Percentiles rank a stretch among this genome's conserved stretches.
These are phyloP conservation scores for Trachelus stipa DNA, from an alignment of 2,888 invertebrate genomes.

Conservation along the genomic window DNA sequence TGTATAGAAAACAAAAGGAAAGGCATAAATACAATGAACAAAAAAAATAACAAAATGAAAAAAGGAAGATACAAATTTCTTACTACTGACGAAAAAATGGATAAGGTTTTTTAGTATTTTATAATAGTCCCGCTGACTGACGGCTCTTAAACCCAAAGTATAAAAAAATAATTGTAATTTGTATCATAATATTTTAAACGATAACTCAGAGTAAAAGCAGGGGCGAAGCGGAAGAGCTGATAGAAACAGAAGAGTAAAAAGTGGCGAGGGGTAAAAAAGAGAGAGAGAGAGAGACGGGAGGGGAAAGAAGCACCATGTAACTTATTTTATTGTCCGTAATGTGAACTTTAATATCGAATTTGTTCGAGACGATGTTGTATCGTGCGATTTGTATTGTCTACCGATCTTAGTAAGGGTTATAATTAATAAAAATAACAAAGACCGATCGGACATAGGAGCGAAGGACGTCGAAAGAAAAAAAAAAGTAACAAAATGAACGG, in stretches of 20 bases:
- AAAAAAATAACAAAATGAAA: conserved; percentile 23
- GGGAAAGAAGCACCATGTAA: conserved; percentile 50
- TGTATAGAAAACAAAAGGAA: conserved; percentile 35
- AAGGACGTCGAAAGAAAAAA: conserved; percentile 25
- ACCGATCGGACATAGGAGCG: conserved; percentile 27
- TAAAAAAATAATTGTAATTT: conserved; percentile 58
- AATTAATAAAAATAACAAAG: conserved; percentile 24
- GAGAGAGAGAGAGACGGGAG: neutral
- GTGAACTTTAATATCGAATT: conserved; percentile 50
- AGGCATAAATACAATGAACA: conserved; percentile 22
- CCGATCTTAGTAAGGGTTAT: conserved; percentile 15
- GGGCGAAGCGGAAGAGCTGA: neutral
- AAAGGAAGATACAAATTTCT: conserved; percentile 33
- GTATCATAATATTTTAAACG: conserved; percentile 57
- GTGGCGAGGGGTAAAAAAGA: neutral
- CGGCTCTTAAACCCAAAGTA: conserved; percentile 59
- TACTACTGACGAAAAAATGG: conserved; percentile 19
- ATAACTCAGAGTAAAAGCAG: conserved; percentile 38
- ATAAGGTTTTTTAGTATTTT: conserved; percentile 42
- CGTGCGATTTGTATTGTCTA: conserved; percentile 46
- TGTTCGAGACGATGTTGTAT: conserved; percentile 44
- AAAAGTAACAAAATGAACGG: neutral
- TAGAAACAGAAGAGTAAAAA: neutral
- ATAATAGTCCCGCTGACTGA: conserved; percentile 45
- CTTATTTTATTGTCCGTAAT: conserved; percentile 60